Percentiles rank a stretch among this genome's conserved stretches.
phyloP scores from a whole-genome alignment of 2,113 vertebrate species.

The Crotalus viridis region DNA sequence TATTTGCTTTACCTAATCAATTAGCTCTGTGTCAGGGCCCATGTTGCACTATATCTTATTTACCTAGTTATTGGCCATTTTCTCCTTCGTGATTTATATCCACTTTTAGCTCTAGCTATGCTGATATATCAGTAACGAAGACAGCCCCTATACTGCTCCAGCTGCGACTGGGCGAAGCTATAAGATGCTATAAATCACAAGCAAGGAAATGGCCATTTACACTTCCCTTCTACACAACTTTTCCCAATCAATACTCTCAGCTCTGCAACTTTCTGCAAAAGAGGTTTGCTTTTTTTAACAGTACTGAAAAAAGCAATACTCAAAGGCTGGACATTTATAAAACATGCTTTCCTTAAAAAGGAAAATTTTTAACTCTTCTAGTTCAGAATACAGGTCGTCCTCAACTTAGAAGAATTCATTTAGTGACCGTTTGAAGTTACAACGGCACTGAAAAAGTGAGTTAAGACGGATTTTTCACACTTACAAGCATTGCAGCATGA shows the following conservation, averaged over 20 bases:
- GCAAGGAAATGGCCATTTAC: neutral
- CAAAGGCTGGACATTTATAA: neutral
- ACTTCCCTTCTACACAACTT: neutral
- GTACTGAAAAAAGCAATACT: neutral
- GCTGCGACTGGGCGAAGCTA: neutral
- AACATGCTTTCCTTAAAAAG: neutral
- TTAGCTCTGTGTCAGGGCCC: neutral
- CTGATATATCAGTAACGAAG: neutral
- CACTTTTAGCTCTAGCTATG: neutral
- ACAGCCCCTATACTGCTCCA: neutral
- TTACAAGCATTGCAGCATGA: neutral
- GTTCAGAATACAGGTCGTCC: neutral
- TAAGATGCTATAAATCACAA: neutral
- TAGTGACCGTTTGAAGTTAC: neutral
- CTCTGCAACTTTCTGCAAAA: neutral
- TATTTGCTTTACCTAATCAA: neutral
- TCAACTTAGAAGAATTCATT: neutral
- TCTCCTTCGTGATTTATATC: neutral
- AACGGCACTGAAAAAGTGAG: no score
- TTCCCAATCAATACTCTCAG: neutral
- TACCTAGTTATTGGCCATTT: neutral
- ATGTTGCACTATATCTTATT: neutral
- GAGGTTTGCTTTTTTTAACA: neutral
- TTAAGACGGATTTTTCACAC: no score
- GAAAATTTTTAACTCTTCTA: neutral